Conservation (phyloP, 2,797 vertebrate species). For the Microctenopoma lineatum region DNA sequence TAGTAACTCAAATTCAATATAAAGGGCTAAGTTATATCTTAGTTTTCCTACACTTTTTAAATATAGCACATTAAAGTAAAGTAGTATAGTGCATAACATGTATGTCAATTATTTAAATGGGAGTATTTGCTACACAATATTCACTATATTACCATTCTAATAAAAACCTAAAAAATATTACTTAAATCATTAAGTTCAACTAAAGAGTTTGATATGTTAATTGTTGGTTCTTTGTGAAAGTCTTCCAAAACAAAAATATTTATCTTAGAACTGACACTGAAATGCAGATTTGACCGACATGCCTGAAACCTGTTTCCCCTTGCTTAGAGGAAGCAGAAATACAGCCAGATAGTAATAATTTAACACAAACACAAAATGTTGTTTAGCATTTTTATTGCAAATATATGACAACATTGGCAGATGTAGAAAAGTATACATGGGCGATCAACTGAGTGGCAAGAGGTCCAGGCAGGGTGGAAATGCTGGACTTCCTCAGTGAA, state of each 20-base stretch:
- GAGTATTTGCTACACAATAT: not conserved
- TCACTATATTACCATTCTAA: slow-evolving; percentile 6
- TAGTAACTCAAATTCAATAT: slow-evolving; percentile 22
- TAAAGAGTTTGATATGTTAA: no score
- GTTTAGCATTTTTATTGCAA: not conserved
- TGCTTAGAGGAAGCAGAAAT: not conserved
- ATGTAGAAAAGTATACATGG: no score
- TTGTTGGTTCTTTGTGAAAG: no score
- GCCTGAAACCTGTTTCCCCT: not conserved
- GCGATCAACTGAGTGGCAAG: no score
- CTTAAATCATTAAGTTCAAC: no score
- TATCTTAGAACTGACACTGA: not conserved
- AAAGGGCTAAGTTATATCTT: slow-evolving; percentile 19
- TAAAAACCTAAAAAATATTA: not conserved
- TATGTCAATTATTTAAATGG: not conserved
- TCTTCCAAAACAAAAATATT: no score
- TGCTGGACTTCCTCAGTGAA: no score
- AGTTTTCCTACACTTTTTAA: slow-evolving; percentile 19
- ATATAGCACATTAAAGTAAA: not conserved
- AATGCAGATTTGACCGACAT: not conserved
- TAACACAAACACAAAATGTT: not conserved
- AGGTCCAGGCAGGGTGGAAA: no score
- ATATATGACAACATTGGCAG: not conserved
- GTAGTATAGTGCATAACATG: no score
- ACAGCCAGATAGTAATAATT: not conserved